phyloP scores from a whole-genome alignment of 2,888 invertebrate species.

The Andricus quercusramuli region DNA sequence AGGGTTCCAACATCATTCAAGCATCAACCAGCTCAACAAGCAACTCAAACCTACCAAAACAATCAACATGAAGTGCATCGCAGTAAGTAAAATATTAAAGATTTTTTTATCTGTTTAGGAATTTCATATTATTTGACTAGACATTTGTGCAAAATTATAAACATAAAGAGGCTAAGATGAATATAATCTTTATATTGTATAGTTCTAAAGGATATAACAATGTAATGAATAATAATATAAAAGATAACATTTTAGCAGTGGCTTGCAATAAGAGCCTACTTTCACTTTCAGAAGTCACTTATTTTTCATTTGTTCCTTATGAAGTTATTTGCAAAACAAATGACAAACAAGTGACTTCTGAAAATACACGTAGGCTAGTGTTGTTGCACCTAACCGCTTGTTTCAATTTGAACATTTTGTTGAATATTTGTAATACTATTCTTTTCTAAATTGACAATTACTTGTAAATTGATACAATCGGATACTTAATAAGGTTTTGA shows the following conservation, averaged over 20 bases:
- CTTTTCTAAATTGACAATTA: neutral
- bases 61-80: constrained; percentile 72
- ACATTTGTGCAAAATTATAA: neutral
- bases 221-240: neutral
- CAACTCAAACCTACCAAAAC: constrained; percentile 52
- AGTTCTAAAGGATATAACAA: neutral
- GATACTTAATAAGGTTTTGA: no score
- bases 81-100: constrained; percentile 60
- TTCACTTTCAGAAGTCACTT: no score
- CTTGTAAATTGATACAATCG: neutral
- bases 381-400: no score
- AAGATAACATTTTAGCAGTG: no score
- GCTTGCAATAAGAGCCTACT: no score
- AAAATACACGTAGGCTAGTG: no score
- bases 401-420: neutral
- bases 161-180: neutral
- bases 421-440: neutral
- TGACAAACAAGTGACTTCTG: no score
- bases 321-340: no score
- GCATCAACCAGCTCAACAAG: constrained; percentile 57
- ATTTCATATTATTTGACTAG: neutral
- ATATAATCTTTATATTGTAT: neutral
- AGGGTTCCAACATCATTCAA: constrained; percentile 67
- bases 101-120: neutral
- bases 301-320: no score